Percentiles rank a stretch among this genome's conserved stretches.
Conservation (phyloP, 2,888 invertebrate species). For the Xestia c-nigrum region DNA sequence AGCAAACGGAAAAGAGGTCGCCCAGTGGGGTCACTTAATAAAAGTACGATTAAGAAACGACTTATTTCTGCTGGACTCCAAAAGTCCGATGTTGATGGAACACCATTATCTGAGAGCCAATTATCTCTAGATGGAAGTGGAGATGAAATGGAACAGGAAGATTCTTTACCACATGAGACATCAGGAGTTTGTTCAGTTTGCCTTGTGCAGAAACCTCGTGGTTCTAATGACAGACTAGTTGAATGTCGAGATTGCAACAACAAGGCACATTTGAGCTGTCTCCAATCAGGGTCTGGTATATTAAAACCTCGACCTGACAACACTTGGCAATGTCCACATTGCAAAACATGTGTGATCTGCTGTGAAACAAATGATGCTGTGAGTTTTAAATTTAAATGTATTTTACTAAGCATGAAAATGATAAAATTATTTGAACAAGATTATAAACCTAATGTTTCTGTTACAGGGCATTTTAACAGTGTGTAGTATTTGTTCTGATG, state of each 20-base stretch:
- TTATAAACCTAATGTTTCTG: conserved; percentile 27
- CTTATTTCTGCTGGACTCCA: conserved; percentile 78
- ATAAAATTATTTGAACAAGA: background rate
- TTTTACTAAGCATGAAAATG: background rate
- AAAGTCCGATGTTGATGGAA: conserved; percentile 81
- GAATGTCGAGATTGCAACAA: conserved; percentile 94
- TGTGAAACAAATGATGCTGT: conserved; percentile 94
- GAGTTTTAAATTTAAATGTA: conserved; percentile 78
- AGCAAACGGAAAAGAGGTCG: conserved; percentile 93
- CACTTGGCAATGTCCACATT: conserved; percentile 97
- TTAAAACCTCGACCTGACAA: conserved; percentile 92
- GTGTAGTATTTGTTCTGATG: conserved; percentile 96
- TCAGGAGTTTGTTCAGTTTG: conserved; percentile 92
- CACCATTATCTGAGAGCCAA: conserved; percentile 83
- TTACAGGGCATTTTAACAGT: conserved; percentile 93
- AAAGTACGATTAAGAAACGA: conserved; percentile 90
- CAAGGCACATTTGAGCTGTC: conserved; percentile 93
- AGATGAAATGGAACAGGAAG: conserved; percentile 86
- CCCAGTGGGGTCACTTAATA: conserved; percentile 91
- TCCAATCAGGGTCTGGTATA: conserved; percentile 92
- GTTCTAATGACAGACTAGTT: conserved; percentile 91
- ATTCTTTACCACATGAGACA: conserved; percentile 82
- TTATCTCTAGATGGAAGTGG: conserved; percentile 85
- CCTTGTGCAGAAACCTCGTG: conserved; percentile 90
- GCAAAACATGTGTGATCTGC: conserved; percentile 96